These are phyloP conservation scores for Pitangus sulphuratus DNA, from an alignment of 2,797 vertebrate species.

Conservation along the genomic window DNA sequence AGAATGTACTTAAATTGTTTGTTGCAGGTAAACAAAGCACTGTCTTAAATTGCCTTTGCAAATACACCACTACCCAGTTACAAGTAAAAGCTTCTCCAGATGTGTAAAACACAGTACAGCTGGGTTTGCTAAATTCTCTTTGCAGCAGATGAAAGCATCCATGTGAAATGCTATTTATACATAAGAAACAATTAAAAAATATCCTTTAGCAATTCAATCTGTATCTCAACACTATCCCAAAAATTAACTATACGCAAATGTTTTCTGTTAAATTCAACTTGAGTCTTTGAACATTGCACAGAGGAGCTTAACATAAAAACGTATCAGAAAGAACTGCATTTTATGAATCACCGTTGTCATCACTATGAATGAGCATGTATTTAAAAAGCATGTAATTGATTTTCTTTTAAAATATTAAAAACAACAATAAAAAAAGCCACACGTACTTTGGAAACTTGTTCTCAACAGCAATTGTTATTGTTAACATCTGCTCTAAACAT, in stretches of 20 bases:
- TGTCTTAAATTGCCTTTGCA: not conserved
- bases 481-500: not conserved
- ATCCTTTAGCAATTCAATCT: not conserved
- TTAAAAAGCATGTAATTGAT: not conserved
- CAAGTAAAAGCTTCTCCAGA: conserved; percentile 12
- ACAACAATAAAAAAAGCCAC: not conserved
- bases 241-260: not conserved
- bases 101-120: not conserved
- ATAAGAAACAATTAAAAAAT: not conserved
- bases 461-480: not conserved
- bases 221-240: not conserved
- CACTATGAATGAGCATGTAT: not conserved
- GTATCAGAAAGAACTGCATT: not conserved
- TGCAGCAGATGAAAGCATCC: not conserved
- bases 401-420: conserved; percentile 12
- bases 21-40: not conserved
- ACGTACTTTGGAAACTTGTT: not conserved
- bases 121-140: not conserved
- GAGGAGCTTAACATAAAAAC: not conserved
- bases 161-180: not conserved
- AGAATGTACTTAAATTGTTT: not conserved
- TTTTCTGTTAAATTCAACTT: not conserved
- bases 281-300: not conserved
- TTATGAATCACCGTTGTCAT: not conserved
- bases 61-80: not conserved